phyloP scores from a whole-genome alignment of 2,888 invertebrate species.

The Eurois occulta region DNA sequence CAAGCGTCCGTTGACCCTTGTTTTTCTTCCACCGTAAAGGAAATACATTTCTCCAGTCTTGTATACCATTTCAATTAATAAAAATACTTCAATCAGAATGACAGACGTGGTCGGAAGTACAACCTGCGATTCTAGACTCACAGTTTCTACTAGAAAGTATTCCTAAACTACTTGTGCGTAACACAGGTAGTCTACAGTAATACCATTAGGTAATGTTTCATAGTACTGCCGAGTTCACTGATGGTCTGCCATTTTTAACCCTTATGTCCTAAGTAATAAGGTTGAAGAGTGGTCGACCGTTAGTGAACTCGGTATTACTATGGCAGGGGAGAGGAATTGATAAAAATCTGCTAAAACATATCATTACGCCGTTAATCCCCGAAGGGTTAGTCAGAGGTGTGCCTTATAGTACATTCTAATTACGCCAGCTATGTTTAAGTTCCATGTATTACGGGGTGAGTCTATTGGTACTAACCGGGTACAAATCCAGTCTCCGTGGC shows the following conservation, averaged over 20 bases:
- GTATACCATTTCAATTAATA: slow-evolving; percentile 50
- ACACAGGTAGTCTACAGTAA: slow-evolving; percentile 39
- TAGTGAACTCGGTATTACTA: too few relatives aligned
- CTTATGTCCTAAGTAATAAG: too few relatives aligned
- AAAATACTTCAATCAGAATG: slow-evolving; percentile 45
- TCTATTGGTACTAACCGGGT: neutral
- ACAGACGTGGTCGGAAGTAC: slow-evolving; percentile 57
- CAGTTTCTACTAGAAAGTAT: slow-evolving; percentile 60
- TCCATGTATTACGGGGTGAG: neutral
- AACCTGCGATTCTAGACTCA: slow-evolving; percentile 27
- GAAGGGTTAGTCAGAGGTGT: neutral
- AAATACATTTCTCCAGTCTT: slow-evolving; percentile 19
- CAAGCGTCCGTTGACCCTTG: neutral
- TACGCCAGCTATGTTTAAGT: neutral
- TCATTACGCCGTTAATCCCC: rapidly evolving
- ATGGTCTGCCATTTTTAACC: too few relatives aligned
- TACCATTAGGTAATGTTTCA: slow-evolving; percentile 2
- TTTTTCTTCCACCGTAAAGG: neutral
- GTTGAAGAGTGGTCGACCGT: too few relatives aligned
- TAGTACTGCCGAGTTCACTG: too few relatives aligned
- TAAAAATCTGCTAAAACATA: neutral
- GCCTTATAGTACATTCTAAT: neutral
- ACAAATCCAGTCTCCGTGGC: neutral
- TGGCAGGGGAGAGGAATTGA: neutral
- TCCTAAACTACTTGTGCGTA: slow-evolving; percentile 20